Evolutionary conservation across 1,140 invertebrate genomes (phyloP).

Genomic region (Temnothorax longispinosus): DNA sequence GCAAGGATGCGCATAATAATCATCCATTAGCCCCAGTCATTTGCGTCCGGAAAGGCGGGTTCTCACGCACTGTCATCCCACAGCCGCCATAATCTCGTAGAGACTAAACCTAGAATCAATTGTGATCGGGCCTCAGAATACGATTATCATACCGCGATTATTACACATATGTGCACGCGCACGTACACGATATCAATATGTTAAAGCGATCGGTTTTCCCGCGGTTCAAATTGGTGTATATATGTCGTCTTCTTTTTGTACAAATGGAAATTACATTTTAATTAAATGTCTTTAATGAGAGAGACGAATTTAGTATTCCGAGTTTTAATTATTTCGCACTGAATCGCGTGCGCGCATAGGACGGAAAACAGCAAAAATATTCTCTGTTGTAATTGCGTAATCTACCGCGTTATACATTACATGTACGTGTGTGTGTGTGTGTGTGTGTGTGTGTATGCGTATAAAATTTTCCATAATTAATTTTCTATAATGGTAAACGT

Average conservation of each 20-base stretch:
- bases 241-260: not conserved
- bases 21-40: conserved; percentile 80
- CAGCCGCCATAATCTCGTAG: conserved; percentile 54
- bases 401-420: conserved; percentile 13
- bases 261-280: conserved; percentile 21
- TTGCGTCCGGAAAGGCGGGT: conserved; percentile 80
- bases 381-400: conserved; percentile 22
- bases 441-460: not conserved
- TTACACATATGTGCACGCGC: not conserved
- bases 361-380: conserved; percentile 26
- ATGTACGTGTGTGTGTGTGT: not conserved
- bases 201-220: conserved; percentile 15
- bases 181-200: not conserved
- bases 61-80: conserved; percentile 78
- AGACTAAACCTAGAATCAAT: conserved; percentile 49
- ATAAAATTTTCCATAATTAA: conserved; percentile 41
- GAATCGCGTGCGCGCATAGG: conserved; percentile 27
- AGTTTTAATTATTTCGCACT: conserved; percentile 23
- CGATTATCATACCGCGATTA: not conserved
- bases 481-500: not conserved
- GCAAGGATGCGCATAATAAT: conserved; percentile 84
- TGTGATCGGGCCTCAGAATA: conserved; percentile 41
- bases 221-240: conserved; percentile 1
- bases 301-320: conserved; percentile 15
- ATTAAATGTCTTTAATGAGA: conserved; percentile 39